Conservation (phyloP, 2,113 vertebrate genomes). For the Pangasianodon hypophthalmus region DNA sequence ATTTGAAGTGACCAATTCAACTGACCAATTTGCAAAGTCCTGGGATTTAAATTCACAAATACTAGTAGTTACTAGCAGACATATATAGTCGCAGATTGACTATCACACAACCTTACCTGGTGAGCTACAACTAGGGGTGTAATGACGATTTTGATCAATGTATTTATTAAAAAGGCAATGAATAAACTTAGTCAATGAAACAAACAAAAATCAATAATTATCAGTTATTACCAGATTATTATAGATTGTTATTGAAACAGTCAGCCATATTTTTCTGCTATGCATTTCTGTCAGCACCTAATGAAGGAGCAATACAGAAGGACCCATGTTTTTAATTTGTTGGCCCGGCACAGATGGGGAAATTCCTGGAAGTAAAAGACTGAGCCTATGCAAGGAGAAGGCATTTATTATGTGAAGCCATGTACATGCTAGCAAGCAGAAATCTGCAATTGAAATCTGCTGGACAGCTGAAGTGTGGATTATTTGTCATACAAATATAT, state of each 20-base stretch:
- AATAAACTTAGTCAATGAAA: neutral
- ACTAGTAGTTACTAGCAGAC: too few relatives aligned
- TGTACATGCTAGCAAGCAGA: neutral
- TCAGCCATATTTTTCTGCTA: neutral
- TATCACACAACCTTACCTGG: too few relatives aligned
- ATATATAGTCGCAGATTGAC: too few relatives aligned
- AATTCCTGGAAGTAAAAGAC: neutral
- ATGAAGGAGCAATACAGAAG: neutral
- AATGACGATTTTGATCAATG: too few relatives aligned
- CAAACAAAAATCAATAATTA: neutral
- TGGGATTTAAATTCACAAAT: too few relatives aligned
- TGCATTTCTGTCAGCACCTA: neutral
- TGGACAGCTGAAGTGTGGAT: neutral
- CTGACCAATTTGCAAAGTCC: too few relatives aligned
- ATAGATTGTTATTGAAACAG: neutral
- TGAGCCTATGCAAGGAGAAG: neutral
- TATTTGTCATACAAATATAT: neutral
- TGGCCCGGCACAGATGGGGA: neutral
- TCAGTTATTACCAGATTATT: neutral
- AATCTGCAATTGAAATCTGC: neutral
- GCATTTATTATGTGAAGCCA: neutral
- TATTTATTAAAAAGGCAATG: too few relatives aligned
- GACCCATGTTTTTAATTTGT: neutral
- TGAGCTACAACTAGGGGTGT: too few relatives aligned
- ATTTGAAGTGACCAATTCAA: too few relatives aligned